phyloP scores from a whole-genome alignment of 2,113 vertebrate genomes.

The Eolophus roseicapilla region DNA sequence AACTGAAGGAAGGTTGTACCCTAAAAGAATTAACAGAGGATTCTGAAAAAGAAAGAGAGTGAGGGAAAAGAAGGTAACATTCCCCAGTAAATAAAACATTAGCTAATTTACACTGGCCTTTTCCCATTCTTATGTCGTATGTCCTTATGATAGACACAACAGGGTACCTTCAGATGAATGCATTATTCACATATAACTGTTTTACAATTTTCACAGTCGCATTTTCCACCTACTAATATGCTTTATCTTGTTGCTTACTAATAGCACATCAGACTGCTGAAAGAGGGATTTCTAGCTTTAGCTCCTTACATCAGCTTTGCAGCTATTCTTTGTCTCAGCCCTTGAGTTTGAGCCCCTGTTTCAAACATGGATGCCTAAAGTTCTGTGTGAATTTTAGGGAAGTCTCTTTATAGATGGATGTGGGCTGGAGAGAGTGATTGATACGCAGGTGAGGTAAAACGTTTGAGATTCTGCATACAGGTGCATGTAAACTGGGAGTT shows the following conservation, averaged over 20 bases:
- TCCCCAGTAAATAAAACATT: background rate
- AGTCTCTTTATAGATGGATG: background rate
- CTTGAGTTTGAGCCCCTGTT: background rate
- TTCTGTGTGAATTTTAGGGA: background rate
- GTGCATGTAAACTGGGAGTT: background rate
- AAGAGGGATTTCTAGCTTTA: background rate
- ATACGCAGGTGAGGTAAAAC: background rate
- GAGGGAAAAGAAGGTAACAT: background rate
- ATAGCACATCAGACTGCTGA: slow-evolving; percentile 22
- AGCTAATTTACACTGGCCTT: slow-evolving; percentile 22
- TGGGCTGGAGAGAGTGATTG: background rate
- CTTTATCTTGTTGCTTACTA: slow-evolving; percentile 55
- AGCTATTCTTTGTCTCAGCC: background rate
- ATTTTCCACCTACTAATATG: slow-evolving; percentile 56
- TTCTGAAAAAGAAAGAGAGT: background rate
- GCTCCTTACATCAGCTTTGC: background rate
- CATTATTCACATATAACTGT: slow-evolving; percentile 7
- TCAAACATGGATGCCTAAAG: background rate
- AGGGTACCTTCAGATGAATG: background rate
- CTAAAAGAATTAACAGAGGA: background rate
- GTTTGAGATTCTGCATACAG: background rate
- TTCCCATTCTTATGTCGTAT: slow-evolving; percentile 16
- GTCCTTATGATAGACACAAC: slow-evolving; percentile 29
- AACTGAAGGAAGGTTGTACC: slow-evolving; percentile 5
- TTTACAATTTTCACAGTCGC: slow-evolving; percentile 47